Base-by-base conservation (phyloP, 2,888 invertebrate genomes). In the Neoitamus cyanurus region DNA sequence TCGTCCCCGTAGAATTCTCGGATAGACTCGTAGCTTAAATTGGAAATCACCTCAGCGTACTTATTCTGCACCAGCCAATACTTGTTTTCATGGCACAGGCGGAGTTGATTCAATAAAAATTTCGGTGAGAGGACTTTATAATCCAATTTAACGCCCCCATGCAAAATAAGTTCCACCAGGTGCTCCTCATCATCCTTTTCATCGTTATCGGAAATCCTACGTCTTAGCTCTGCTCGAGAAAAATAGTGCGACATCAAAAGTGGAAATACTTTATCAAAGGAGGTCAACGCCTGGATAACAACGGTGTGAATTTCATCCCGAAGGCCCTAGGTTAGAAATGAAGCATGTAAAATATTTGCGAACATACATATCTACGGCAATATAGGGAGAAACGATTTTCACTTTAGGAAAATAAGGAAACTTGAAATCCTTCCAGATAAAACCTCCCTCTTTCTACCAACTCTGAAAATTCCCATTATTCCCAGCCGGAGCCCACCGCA, bases 41-140 rank as follows among this genome's bases (percentile, higher is more conserved):
- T 91, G 86, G 91, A 90, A 88, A 91, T 90, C 89, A 91, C 90
- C 88, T 91, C 91, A 86, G 90, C 90, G 88, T 91, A 91, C 90
- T 91, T 91, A 90, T 91, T 91, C 88, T 91, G 91, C 87, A 91
- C 91, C 88, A 91, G 89, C 91, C 91, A 91, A 90, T 91, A 91
- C 90, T 91, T 91, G 89, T 91, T 91, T 88, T 91, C 89, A 88
- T 89, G 89, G 88, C 90, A 91, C 85, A 90, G 89, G 87, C 90
- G 90, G 88, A 91, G 90, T 90, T 91, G 90, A 88, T 88, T 90
- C 88, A 91, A 89, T 87, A 91, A 89, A 88, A 91, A 89, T 91
- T 91, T 90, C 42, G 90, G 90, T 87, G 91, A 90, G 87, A 91
- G 90, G n/a, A 34, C 13, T 46, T 36, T 58, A n/a, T 36, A 46